A percentile compares a stretch with the other conserved stretches of the same genome.
phyloP scores from a whole-genome alignment of 2,113 vertebrate species.

The Strix uralensis region DNA sequence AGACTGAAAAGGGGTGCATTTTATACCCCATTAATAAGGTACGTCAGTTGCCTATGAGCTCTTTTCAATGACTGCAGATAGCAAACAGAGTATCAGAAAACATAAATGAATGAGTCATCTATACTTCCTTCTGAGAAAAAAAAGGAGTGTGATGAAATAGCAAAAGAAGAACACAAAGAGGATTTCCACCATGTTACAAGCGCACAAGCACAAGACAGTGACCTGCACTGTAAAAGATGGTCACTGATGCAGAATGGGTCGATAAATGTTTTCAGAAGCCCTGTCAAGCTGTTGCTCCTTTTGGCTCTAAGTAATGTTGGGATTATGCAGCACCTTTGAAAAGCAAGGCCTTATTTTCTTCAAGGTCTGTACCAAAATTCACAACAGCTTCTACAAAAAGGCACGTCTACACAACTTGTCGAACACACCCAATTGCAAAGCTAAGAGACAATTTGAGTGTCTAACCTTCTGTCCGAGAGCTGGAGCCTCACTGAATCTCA shows the following conservation, averaged over 20 bases:
- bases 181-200: background rate
- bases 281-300: background rate
- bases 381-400: background rate
- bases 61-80: background rate
- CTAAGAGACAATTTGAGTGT: background rate
- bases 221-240: background rate
- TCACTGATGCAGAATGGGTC: background rate
- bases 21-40: background rate
- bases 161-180: background rate
- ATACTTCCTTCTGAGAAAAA: background rate
- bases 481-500: background rate
- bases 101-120: background rate
- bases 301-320: background rate
- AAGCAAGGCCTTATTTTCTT: background rate
- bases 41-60: background rate
- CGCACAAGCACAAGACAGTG: background rate
- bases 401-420: background rate
- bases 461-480: background rate
- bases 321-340: background rate
- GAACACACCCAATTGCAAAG: background rate
- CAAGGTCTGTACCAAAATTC: background rate
- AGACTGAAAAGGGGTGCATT: background rate
- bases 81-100: background rate
- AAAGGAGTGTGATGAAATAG: background rate
- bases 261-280: background rate